Base-by-base conservation (phyloP, 2,113 vertebrate genomes). In the Sorex araneus region DNA sequence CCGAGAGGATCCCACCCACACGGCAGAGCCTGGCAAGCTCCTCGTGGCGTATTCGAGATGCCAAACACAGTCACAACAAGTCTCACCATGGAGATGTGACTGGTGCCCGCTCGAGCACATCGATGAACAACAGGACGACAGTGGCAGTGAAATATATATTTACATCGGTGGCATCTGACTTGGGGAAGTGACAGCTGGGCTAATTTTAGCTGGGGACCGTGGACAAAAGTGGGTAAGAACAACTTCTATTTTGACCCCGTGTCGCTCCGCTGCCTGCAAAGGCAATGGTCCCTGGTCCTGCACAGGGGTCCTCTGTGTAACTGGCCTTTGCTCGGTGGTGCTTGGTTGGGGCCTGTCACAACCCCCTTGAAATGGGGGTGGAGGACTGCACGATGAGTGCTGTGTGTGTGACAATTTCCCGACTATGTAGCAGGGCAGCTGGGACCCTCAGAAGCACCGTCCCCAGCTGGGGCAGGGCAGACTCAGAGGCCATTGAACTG, bases 191-290 rank as follows among this genome's bases (percentile, higher is more conserved):
- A 80, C 79, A 83, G 54, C 76, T 66, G 69, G 19, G 40, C 32
- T 94, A 71, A 94, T 95, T 92, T 95, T 69, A 92, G 86, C 27
- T 66, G 28, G 89, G 28, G 32, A n/a, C 34, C 28, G n/a, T 64
- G 86, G 90, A 86, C 69, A 92, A 90, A 78, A 76, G 74, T 67
- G 93, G 76, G 30, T 86, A 93, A 83, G 94, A 92, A 96, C 83
- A 91, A 95, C 18, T 95, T 95, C 95, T 87, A 73, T 82, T 80
- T 73, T 23, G 34, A 57, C 79, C 92, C 88, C 90, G 89, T 90
- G 87, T 18, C 88, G 69, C 80, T 86, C 86, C 84, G 54, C 89
- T 93, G 88, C 45, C 79, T 76, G 15, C 47, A 96, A 92, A 95
- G 86, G 82, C 93, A 91, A 95, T 81, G 57, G 84, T 77, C 73